A percentile compares a stretch with the other conserved stretches of the same genome.
Evolutionary conservation across 2,888 invertebrate genomes (phyloP).

Genomic region (Acrobasis repandana): DNA sequence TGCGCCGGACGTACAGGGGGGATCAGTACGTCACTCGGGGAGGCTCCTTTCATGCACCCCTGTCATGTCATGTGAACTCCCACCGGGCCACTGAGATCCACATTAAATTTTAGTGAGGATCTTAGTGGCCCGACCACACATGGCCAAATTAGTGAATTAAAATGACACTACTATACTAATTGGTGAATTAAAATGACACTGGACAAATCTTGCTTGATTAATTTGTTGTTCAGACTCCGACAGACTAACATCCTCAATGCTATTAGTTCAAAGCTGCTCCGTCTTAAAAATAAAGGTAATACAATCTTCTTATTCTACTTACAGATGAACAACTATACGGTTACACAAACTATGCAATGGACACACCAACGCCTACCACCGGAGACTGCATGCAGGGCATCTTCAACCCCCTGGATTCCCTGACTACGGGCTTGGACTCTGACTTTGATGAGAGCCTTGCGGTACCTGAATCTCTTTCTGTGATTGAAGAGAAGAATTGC

Average conservation of each 20-base stretch:
- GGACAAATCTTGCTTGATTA: background rate
- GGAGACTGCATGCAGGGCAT: conserved; percentile 76
- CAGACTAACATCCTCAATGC: background rate
- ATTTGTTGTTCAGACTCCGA: background rate
- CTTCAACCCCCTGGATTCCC: conserved; percentile 77
- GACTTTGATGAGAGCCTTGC: conserved; percentile 92
- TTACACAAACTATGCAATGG: conserved; percentile 77
- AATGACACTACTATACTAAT: no score
- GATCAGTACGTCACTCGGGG: no score
- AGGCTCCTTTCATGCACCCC: no score
- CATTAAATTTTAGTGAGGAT: no score
- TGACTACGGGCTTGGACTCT: conserved; percentile 83
- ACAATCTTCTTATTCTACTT: conserved; percentile 25
- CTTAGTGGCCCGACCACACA: no score
- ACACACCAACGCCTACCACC: conserved; percentile 65
- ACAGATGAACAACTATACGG: conserved; percentile 75
- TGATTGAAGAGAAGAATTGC: conserved; percentile 80
- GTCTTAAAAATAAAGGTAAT: background rate
- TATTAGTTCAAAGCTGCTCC: no score
- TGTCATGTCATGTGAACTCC: no score
- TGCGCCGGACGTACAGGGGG: no score
- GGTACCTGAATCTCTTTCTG: conserved; percentile 89
- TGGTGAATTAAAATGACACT: no score
- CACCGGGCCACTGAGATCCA: no score
- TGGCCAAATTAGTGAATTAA: no score